Evolutionary conservation across 2,113 vertebrate genomes (phyloP).

Genomic region (Trichomycterus rosablanca): DNA sequence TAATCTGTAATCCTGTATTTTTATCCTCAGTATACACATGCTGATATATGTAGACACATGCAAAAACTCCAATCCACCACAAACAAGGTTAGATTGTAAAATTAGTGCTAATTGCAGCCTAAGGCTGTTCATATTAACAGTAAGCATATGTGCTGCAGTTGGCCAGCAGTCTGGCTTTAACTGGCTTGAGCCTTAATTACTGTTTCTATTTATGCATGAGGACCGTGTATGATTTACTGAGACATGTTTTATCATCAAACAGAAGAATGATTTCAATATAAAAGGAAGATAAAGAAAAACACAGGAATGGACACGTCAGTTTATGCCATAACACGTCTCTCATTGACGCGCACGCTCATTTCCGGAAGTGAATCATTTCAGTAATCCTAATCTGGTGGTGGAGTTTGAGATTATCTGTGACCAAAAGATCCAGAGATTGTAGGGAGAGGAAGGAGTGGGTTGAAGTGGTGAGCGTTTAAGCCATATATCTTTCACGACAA

Average conservation of each 20-base stretch:
- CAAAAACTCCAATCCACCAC: neutral
- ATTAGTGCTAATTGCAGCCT: constrained; percentile 56
- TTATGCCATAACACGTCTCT: neutral
- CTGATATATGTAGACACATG: neutral
- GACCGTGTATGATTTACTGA: neutral
- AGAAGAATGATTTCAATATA: no score
- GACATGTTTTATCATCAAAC: no score
- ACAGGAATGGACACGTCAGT: neutral
- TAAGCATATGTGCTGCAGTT: constrained; percentile 63
- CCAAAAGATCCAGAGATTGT: constrained; percentile 5
- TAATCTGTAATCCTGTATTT: constrained; percentile 28
- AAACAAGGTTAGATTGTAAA: no score
- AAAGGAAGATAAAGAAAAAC: no score
- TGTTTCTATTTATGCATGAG: constrained; percentile 3
- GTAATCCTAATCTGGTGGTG: constrained; percentile 73
- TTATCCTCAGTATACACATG: neutral
- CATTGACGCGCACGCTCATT: constrained; percentile 55
- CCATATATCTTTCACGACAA: no score
- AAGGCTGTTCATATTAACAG: constrained; percentile 63
- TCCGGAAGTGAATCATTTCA: constrained; percentile 72
- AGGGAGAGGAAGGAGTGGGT: neutral
- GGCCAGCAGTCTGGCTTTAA: constrained; percentile 60
- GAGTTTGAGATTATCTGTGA: constrained; percentile 33
- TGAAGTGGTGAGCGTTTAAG: constrained; percentile 13
- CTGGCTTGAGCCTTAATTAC: constrained; percentile 41